Percentiles rank a stretch among this genome's conserved stretches.
These are phyloP conservation scores for Tuberolachnus salignus DNA, from an alignment of 2,888 invertebrate genomes.

Conservation along the genomic window DNA sequence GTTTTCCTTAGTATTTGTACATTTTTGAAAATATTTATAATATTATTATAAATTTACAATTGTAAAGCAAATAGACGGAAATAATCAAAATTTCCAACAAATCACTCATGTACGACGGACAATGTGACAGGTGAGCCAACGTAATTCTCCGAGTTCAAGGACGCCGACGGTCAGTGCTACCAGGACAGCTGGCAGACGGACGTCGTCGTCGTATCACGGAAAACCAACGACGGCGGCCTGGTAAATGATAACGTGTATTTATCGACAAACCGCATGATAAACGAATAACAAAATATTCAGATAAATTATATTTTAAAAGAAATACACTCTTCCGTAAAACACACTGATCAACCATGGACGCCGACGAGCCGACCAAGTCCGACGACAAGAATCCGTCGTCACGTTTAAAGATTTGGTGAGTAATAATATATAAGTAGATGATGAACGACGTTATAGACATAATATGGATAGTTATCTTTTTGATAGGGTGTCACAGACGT, in stretches of 20 bases:
- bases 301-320: too few species aligned
- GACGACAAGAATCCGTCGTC: background rate
- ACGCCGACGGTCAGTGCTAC: constrained; percentile 43
- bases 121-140: constrained; percentile 52
- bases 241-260: background rate
- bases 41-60: constrained; percentile 19
- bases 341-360: constrained; percentile 6
- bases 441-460: background rate
- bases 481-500: constrained; percentile 86
- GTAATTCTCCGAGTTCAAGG: constrained; percentile 45
- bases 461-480: constrained; percentile 1
- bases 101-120: constrained; percentile 54
- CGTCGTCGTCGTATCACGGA: background rate
- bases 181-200: background rate
- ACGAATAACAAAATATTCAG: background rate
- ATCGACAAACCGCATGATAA: background rate
- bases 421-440: background rate
- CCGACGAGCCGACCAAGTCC: background rate
- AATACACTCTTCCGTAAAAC: too few species aligned
- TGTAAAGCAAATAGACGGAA: constrained; percentile 25
- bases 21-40: background rate
- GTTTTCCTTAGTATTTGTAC: background rate
- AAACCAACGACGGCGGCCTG: too few species aligned
- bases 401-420: constrained; percentile 45
- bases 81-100: constrained; percentile 56